Evolutionary conservation across 2,113 vertebrate species (phyloP).

Genomic region (Petroica traversi): DNA sequence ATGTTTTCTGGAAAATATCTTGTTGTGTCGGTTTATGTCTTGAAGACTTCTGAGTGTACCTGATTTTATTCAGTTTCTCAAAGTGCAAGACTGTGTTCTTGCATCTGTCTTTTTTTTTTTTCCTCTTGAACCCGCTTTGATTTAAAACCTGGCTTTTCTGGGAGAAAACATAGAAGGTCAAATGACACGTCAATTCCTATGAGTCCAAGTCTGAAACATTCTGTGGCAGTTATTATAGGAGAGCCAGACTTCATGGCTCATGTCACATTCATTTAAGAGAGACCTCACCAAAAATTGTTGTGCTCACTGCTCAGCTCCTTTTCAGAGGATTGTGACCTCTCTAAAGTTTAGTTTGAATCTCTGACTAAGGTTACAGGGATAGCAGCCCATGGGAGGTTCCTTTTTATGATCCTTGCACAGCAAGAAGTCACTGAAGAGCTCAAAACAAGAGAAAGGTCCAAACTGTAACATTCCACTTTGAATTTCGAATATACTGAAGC

Average conservation of each 20-base stretch:
- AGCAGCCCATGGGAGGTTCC: background rate
- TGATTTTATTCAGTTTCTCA: background rate
- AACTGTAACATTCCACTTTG: background rate
- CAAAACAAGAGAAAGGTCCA: background rate
- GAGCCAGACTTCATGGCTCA: background rate
- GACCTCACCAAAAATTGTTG: background rate
- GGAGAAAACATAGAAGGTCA: background rate
- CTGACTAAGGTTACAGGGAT: background rate
- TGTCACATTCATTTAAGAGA: background rate
- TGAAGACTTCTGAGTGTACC: background rate
- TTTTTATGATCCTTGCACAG: background rate
- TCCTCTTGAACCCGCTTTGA: background rate
- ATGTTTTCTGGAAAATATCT: background rate
- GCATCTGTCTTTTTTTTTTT: background rate
- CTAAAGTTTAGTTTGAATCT: background rate
- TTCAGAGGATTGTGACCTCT: background rate
- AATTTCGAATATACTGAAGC: background rate
- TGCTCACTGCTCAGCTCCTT: background rate
- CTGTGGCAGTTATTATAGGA: background rate
- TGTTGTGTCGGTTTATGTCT: background rate
- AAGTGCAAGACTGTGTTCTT: background rate
- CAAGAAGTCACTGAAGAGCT: background rate
- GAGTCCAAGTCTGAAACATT: background rate
- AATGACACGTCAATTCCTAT: background rate
- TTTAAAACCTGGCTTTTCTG: constrained; percentile 17